Evolutionary conservation across 1,140 invertebrate species (phyloP).

Genomic region (Papilio glaucus): DNA sequence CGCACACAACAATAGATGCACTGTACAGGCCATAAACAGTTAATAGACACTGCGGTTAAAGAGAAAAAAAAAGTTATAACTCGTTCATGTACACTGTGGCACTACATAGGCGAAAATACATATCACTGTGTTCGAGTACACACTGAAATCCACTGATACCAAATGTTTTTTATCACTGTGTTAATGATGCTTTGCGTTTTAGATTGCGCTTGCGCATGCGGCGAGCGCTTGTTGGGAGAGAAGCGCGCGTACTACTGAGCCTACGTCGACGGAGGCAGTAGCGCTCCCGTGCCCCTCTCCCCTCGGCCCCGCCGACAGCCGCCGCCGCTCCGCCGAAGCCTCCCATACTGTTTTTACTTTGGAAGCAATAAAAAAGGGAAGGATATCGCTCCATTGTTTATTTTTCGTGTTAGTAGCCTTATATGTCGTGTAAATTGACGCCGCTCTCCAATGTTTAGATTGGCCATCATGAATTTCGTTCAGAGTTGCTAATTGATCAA

Average conservation of each 20-base stretch:
- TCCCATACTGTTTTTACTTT: slow-evolving; percentile 74
- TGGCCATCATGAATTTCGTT: slow-evolving; percentile 57
- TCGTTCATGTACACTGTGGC: slow-evolving; percentile 47
- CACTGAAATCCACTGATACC: slow-evolving; percentile 74
- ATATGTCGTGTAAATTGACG: slow-evolving; percentile 77
- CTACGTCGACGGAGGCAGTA: slow-evolving; percentile 72
- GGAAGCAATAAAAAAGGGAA: slow-evolving; percentile 77
- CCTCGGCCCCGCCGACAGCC: slow-evolving; percentile 44
- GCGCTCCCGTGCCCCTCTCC: slow-evolving; percentile 68
- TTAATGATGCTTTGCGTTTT: slow-evolving; percentile 45
- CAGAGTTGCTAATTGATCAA: slow-evolving; percentile 61
- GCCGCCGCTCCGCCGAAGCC: slow-evolving; percentile 61
- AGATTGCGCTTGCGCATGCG: slow-evolving; percentile 68
- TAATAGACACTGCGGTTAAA: slow-evolving; percentile 58
- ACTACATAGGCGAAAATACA: slow-evolving; percentile 50
- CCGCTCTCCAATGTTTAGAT: slow-evolving; percentile 51
- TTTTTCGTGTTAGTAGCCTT: slow-evolving; percentile 81
- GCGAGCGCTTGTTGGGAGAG: slow-evolving; percentile 70
- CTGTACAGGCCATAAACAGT: slow-evolving; percentile 76
- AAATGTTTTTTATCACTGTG: slow-evolving; percentile 53
- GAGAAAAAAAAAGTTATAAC: slow-evolving; percentile 58
- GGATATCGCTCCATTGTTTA: slow-evolving; percentile 77
- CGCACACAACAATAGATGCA: slow-evolving; percentile 74
- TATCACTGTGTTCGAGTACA: slow-evolving; percentile 52
- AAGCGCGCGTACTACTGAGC: slow-evolving; percentile 77